These are phyloP conservation scores for Drosophila limbata DNA, from an alignment of 2,888 invertebrate species.

Conservation along the genomic window DNA sequence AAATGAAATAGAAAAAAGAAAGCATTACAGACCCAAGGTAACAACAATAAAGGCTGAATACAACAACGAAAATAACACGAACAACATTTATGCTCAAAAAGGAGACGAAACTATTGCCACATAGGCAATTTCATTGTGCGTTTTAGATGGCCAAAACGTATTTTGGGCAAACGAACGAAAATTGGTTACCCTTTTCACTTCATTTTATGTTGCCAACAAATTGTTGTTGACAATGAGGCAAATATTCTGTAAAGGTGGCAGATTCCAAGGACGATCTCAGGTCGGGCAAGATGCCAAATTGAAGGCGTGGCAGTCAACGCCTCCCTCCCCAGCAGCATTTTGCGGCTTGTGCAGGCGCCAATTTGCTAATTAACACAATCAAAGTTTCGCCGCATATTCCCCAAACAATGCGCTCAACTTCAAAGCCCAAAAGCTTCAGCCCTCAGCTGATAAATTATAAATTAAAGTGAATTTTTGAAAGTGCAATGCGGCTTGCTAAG, in stretches of 20 bases:
- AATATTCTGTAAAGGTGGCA: not conserved
- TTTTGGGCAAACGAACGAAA: constrained; percentile 38
- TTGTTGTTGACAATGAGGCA: constrained; percentile 51
- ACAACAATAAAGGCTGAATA: constrained; percentile 68
- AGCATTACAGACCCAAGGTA: constrained; percentile 48
- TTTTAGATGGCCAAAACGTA: constrained; percentile 52
- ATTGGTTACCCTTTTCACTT: constrained; percentile 79
- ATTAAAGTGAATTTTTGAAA: constrained; percentile 75
- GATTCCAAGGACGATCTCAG: not conserved
- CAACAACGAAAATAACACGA: constrained; percentile 13
- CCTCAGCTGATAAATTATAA: constrained; percentile 70
- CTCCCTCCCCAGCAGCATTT: not conserved
- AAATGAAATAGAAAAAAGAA: constrained; percentile 5
- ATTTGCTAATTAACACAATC: constrained; percentile 76
- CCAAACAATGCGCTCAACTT: constrained; percentile 45
- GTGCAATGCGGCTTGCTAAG: constrained; percentile 9
- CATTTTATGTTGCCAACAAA: constrained; percentile 67
- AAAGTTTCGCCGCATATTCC: constrained; percentile 59
- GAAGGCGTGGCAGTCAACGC: not conserved
- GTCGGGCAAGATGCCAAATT: not conserved
- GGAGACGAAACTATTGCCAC: constrained; percentile 70
- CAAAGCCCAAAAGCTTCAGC: constrained; percentile 53
- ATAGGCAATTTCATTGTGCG: constrained; percentile 75
- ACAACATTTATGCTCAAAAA: constrained; percentile 26
- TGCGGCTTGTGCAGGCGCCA: constrained; percentile 37